These are phyloP conservation scores for Tenthredo livida DNA, from an alignment of 2,888 invertebrate genomes.

Conservation along the genomic window DNA sequence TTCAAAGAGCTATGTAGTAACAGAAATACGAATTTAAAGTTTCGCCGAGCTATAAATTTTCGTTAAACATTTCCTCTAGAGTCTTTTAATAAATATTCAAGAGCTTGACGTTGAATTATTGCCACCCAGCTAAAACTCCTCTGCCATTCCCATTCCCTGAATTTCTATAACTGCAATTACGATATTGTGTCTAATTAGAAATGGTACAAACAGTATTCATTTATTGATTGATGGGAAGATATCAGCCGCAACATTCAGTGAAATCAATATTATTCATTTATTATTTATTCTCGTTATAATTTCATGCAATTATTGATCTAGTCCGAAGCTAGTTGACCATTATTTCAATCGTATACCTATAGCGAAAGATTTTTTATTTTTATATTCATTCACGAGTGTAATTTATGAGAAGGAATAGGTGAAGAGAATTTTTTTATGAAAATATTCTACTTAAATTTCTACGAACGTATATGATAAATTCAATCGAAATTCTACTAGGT, in stretches of 20 bases:
- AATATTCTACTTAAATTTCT: not conserved
- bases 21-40: not conserved
- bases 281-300: not conserved
- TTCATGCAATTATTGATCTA: not conserved
- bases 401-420: not conserved
- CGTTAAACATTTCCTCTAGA: not conserved
- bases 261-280: not conserved
- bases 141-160: not conserved
- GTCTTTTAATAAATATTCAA: constrained; percentile 24
- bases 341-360: not conserved
- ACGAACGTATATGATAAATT: not conserved
- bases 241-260: too few relatives aligned
- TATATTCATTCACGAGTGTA: not conserved
- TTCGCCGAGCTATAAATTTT: not conserved
- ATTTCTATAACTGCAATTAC: not conserved
- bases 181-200: not conserved
- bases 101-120: not conserved
- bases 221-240: not conserved
- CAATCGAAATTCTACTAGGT: constrained; percentile 10
- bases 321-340: not conserved
- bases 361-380: not conserved
- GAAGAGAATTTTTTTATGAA: not conserved
- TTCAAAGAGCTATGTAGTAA: not conserved
- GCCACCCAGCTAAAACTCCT: not conserved
- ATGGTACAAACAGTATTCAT: not conserved